These are phyloP conservation scores for Molossus molossus DNA, from an alignment of 2,797 vertebrate genomes.

Conservation along the genomic window DNA sequence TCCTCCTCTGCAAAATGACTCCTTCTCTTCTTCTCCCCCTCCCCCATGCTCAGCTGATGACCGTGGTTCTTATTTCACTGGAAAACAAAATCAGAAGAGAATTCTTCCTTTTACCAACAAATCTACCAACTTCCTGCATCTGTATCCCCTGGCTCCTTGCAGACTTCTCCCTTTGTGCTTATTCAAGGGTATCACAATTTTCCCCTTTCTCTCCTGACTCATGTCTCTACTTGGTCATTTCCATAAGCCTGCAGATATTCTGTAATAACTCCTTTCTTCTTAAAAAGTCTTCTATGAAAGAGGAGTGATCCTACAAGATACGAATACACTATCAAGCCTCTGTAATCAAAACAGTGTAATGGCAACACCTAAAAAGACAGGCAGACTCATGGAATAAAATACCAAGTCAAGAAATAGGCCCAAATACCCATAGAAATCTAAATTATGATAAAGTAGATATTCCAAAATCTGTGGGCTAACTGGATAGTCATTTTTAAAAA, in stretches of 20 bases:
- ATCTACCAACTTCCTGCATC: background rate
- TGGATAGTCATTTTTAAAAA: background rate
- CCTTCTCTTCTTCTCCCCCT: background rate
- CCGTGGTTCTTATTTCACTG: background rate
- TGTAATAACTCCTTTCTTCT: background rate
- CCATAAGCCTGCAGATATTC: background rate
- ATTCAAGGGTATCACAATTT: background rate
- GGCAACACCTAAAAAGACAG: background rate
- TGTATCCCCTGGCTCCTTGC: background rate
- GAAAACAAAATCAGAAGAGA: conserved; percentile 36
- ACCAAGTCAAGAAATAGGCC: background rate
- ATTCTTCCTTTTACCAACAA: background rate
- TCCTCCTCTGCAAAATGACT: background rate
- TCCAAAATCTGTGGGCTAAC: background rate
- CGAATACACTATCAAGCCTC: background rate
- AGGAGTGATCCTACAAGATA: background rate
- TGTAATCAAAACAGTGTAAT: background rate
- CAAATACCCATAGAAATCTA: background rate
- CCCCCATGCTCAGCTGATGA: background rate
- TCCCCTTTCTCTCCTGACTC: background rate
- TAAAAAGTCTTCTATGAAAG: background rate
- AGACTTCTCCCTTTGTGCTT: background rate
- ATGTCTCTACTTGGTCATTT: background rate
- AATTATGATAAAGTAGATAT: background rate
- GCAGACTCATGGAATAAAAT: background rate